Conservation (phyloP, 2,888 invertebrate genomes). For the Philonicus albiceps region DNA sequence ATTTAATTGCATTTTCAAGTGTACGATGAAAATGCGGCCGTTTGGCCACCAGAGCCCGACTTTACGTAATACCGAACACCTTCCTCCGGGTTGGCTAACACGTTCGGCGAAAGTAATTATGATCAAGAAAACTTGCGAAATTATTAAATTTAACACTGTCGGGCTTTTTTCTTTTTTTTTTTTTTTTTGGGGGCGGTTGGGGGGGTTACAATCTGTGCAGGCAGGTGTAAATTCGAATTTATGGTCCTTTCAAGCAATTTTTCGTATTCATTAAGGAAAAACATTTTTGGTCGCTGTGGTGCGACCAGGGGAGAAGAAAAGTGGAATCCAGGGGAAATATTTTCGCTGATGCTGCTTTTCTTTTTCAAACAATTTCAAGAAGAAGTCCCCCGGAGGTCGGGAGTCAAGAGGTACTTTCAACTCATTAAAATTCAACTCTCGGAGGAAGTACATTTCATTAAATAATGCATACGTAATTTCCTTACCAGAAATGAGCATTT, state of each 20-base stretch:
- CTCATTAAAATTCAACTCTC: neutral
- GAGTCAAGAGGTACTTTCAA: neutral
- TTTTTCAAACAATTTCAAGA: neutral
- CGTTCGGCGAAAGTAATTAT: neutral
- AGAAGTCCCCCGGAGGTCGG: neutral
- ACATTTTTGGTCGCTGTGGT: neutral
- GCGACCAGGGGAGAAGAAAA: neutral
- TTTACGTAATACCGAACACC: neutral
- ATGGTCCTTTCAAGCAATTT: neutral
- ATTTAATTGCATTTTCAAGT: slow-evolving; percentile 2
- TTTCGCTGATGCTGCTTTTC: neutral
- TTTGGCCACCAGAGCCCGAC: neutral
- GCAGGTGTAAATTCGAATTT: neutral
- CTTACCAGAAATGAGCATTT: neutral
- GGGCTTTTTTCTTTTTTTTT: too few species aligned
- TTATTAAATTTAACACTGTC: neutral
- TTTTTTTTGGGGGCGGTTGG: too few species aligned
- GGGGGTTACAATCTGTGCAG: neutral
- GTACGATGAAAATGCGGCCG: neutral
- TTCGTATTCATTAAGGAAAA: neutral
- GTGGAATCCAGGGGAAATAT: neutral
- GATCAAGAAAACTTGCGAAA: neutral
- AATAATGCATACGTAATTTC: neutral
- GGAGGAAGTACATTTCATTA: neutral
- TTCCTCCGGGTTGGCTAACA: neutral